These are phyloP conservation scores for Pyralis farinalis DNA, from an alignment of 2,888 invertebrate genomes.

Conservation along the genomic window DNA sequence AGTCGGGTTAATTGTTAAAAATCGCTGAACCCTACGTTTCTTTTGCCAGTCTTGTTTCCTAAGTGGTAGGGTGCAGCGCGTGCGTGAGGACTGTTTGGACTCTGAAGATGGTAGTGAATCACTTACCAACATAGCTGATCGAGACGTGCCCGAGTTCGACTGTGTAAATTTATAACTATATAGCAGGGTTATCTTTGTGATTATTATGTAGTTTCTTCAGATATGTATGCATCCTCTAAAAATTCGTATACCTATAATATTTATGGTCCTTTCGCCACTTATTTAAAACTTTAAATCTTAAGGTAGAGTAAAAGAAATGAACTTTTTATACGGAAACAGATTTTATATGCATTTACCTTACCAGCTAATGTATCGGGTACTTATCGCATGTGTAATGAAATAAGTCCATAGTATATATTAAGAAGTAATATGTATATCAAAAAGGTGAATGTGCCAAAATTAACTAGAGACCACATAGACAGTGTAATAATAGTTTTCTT, in stretches of 20 bases:
- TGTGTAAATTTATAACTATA: constrained; percentile 17
- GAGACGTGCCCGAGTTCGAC: constrained; percentile 12
- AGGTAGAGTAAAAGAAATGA: neutral
- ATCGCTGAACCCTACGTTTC: too few relatives aligned
- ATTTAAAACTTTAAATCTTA: neutral
- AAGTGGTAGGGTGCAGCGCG: too few relatives aligned
- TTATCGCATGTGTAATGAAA: neutral
- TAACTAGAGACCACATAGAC: neutral
- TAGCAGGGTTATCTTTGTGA: constrained; percentile 30
- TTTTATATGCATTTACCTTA: neutral
- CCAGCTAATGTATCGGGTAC: neutral
- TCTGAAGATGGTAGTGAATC: too few relatives aligned
- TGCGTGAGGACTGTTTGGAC: too few relatives aligned
- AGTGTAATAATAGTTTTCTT: neutral
- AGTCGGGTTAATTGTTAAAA: too few relatives aligned
- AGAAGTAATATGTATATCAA: neutral
- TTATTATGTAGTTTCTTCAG: constrained; percentile 13
- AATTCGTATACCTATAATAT: constrained; percentile 10
- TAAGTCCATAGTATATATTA: neutral
- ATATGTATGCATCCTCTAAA: constrained; percentile 9
- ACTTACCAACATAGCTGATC: too few relatives aligned
- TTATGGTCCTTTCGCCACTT: neutral
- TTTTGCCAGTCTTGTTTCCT: too few relatives aligned
- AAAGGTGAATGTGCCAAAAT: constrained; percentile 5
- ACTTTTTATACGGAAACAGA: neutral